Evolutionary conservation across 2,113 vertebrate genomes (phyloP).

Genomic region (Notarius lentiginosus): DNA sequence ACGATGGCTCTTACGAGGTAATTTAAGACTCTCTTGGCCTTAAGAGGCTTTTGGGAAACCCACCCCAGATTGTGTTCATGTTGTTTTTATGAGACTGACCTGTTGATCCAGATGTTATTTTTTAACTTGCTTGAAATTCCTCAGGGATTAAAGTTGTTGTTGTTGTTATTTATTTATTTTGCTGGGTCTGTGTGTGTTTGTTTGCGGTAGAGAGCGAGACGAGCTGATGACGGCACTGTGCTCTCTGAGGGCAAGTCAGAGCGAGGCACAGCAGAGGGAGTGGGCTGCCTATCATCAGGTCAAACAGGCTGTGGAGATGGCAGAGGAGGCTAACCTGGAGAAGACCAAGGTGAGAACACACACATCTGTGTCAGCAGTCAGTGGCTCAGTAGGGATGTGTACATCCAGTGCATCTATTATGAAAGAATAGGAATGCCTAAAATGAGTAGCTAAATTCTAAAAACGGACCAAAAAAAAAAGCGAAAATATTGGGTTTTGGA

Average conservation of each 20-base stretch:
- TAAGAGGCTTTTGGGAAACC: too few species aligned
- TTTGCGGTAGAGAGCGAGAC: slow-evolving; percentile 82
- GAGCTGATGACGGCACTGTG: slow-evolving; percentile 82
- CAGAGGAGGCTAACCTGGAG: slow-evolving; percentile 87
- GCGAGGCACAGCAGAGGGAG: slow-evolving; percentile 81
- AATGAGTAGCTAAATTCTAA: background rate
- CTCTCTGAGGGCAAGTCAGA: slow-evolving; percentile 71
- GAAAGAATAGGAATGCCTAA: background rate
- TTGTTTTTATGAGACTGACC: background rate
- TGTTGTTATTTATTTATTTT: background rate
- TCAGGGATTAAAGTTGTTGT: background rate
- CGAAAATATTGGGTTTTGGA: background rate
- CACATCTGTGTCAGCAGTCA: background rate
- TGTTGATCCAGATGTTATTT: background rate
- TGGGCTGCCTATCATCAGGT: slow-evolving; percentile 83
- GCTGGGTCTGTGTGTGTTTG: background rate
- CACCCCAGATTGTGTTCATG: background rate
- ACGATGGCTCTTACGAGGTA: too few species aligned
- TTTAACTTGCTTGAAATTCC: background rate
- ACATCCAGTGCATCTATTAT: background rate
- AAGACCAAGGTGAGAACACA: slow-evolving; percentile 76
- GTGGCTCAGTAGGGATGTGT: background rate
- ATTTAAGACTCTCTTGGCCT: too few species aligned
- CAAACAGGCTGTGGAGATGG: slow-evolving; percentile 84
- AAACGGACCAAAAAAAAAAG: background rate